A percentile compares a stretch with the other conserved stretches of the same genome.
Conservation (phyloP, 2,797 vertebrate genomes). For the Nannoperca obscura region DNA sequence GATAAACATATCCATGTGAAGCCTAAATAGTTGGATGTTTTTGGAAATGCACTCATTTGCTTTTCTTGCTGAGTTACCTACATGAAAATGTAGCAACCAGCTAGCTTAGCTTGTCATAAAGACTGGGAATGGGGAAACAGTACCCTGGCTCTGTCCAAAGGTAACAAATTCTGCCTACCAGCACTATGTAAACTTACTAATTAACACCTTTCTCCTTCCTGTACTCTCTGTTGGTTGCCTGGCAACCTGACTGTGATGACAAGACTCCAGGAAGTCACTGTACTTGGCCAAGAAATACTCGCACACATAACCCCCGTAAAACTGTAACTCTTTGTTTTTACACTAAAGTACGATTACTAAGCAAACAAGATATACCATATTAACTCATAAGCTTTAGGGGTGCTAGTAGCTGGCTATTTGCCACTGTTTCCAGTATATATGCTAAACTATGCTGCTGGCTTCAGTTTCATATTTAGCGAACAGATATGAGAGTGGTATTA, state of each 20-base stretch:
- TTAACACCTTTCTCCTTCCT: neutral
- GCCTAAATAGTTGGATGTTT: conserved; percentile 4
- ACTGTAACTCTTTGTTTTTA: neutral
- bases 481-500: neutral
- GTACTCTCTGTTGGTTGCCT: neutral
- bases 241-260: neutral
- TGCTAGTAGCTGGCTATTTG: neutral
- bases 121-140: neutral
- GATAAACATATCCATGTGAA: conserved; percentile 21
- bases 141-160: neutral
- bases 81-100: neutral
- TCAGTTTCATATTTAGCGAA: neutral
- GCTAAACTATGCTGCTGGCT: neutral
- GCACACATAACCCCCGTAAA: neutral
- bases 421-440: neutral
- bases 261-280: neutral
- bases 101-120: neutral
- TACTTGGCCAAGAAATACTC: neutral
- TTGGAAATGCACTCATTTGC: neutral
- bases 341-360: no score
- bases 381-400: no score
- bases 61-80: neutral
- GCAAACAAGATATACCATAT: no score
- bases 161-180: neutral
- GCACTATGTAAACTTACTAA: neutral